Evolutionary conservation across 2,113 vertebrate species (phyloP).

Genomic region (Todiramphus saurophagus): DNA sequence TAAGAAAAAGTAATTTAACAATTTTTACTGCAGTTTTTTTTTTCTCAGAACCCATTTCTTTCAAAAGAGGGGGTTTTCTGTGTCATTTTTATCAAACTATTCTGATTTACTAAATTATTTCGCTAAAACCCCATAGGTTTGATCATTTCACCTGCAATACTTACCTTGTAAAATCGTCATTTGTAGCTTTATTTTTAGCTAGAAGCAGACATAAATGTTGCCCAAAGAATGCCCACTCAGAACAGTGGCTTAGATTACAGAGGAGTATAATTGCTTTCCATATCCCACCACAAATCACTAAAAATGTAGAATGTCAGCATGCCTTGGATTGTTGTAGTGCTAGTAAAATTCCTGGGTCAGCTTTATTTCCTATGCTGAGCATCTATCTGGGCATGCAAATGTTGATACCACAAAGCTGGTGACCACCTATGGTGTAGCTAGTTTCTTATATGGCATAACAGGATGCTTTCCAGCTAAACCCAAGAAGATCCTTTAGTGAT

Average conservation of each 20-base stretch:
- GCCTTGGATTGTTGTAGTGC: neutral
- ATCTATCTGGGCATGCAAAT: neutral
- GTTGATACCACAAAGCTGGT: neutral
- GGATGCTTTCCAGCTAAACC: neutral
- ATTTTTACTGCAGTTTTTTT: neutral
- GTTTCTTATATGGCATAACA: neutral
- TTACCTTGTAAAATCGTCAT: neutral
- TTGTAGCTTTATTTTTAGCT: neutral
- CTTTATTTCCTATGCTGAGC: neutral
- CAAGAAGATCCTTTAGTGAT: neutral
- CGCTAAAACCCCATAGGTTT: neutral
- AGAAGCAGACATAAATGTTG: neutral
- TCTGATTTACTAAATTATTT: neutral
- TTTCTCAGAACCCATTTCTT: neutral
- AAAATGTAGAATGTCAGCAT: neutral
- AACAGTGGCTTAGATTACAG: neutral
- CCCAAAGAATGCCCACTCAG: neutral
- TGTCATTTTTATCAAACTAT: neutral
- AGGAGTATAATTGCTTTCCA: neutral
- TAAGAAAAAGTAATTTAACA: neutral
- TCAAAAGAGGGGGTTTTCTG: neutral
- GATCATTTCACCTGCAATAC: neutral
- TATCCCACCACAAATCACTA: neutral
- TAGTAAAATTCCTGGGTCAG: neutral
- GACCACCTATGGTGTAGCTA: rapidly evolving